Conservation (phyloP, 2,888 invertebrate species). For the Lasioglossum figueresi region DNA sequence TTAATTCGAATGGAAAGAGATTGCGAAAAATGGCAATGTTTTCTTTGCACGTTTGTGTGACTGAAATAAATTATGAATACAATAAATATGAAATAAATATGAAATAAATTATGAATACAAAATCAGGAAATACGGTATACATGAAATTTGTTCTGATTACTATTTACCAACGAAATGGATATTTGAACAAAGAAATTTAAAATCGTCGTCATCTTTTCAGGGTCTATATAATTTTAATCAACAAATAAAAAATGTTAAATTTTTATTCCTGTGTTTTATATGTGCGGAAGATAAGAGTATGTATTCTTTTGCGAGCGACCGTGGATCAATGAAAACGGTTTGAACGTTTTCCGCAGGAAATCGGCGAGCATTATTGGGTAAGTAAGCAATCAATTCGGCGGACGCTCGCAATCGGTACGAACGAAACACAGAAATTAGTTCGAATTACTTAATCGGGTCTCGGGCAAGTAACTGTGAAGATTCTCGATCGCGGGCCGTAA, state of each 20-base stretch:
- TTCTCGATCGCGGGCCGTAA: neutral
- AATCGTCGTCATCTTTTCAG: neutral
- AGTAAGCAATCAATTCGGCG: neutral
- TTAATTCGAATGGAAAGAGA: neutral
- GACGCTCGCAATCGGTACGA: neutral
- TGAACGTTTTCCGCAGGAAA: neutral
- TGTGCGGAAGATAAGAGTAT: neutral
- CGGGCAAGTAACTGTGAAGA: constrained; percentile 1
- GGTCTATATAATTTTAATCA: neutral
- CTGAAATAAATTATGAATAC: neutral
- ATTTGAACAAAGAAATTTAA: no score
- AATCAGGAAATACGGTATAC: neutral
- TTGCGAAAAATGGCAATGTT: neutral
- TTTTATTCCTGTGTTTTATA: neutral
- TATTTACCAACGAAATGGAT: no score
- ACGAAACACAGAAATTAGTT: neutral
- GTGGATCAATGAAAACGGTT: neutral
- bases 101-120: neutral
- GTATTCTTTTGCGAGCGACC: neutral
- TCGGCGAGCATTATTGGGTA: neutral
- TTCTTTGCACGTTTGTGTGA: neutral
- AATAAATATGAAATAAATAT: no score
- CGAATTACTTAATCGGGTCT: neutral
- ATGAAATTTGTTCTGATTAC: no score
- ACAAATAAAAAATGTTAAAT: neutral